Evolutionary conservation across 2,113 vertebrate species (phyloP).

Genomic region (Mugil cephalus): DNA sequence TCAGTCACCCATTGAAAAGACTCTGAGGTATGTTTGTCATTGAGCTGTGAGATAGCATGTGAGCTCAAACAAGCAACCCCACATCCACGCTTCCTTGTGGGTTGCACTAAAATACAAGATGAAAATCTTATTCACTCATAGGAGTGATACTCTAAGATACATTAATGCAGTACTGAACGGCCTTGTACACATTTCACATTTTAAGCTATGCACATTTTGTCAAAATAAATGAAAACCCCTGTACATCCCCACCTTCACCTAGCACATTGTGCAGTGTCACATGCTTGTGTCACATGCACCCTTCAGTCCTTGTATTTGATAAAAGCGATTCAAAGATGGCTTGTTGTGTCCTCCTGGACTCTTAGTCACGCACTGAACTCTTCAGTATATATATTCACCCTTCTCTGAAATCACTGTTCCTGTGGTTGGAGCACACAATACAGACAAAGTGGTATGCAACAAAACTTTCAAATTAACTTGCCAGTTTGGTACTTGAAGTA

Average conservation of each 20-base stretch:
- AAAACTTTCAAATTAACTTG: background rate
- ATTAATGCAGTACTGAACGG: too few relatives aligned
- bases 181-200: too few relatives aligned
- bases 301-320: background rate
- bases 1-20: constrained; percentile 65
- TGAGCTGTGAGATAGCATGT: constrained; percentile 31
- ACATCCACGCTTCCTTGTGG: background rate
- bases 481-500: background rate
- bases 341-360: constrained; percentile 2
- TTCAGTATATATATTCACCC: constrained; percentile 1
- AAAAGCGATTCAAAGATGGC: constrained; percentile 25
- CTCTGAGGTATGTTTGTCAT: constrained; percentile 63
- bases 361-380: background rate
- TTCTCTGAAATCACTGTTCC: background rate
- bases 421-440: background rate
- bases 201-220: too few relatives aligned
- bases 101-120: background rate
- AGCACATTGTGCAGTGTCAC: background rate
- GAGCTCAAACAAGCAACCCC: background rate
- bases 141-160: too few relatives aligned
- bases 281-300: background rate
- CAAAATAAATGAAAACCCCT: too few relatives aligned
- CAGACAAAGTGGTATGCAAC: background rate
- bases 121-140: background rate
- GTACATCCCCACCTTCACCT: too few relatives aligned